Percentiles rank a stretch among this genome's conserved stretches.
Conservation (phyloP, 2,888 invertebrate species). For the Blomia tropicalis region DNA sequence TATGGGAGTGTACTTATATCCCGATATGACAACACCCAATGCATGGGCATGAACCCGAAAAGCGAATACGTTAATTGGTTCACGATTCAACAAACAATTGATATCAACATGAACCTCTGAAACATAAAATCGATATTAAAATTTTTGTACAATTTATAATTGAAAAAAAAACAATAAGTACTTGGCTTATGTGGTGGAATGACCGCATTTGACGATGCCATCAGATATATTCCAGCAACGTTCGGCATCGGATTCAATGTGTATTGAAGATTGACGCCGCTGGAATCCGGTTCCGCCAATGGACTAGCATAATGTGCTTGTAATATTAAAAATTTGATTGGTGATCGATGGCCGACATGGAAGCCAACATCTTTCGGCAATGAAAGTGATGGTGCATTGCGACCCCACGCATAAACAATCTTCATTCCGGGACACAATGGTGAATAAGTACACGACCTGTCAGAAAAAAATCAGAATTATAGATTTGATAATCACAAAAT, state of each 20-base stretch:
- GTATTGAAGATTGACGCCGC: slow-evolving; percentile 27
- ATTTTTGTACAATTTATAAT: neutral
- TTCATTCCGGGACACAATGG: slow-evolving; percentile 35
- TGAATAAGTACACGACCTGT: slow-evolving; percentile 41
- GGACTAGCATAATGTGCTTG: slow-evolving; percentile 42
- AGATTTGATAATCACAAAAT: slow-evolving; percentile 32
- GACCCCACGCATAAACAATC: slow-evolving; percentile 47
- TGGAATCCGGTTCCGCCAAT: slow-evolving; percentile 31
- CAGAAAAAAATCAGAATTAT: slow-evolving; percentile 9
- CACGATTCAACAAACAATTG: slow-evolving; percentile 38
- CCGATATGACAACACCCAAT: slow-evolving; percentile 39
- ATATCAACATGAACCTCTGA: slow-evolving; percentile 37
- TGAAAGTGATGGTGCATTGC: slow-evolving; percentile 43
- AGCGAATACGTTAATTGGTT: slow-evolving; percentile 41
- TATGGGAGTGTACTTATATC: slow-evolving; percentile 33
- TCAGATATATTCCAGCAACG: slow-evolving; percentile 37
- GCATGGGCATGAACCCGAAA: slow-evolving; percentile 44
- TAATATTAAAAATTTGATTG: slow-evolving; percentile 41
- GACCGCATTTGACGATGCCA: slow-evolving; percentile 32
- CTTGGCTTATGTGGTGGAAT: slow-evolving; percentile 36
- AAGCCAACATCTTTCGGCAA: slow-evolving; percentile 43
- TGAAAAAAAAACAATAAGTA: slow-evolving; percentile 23
- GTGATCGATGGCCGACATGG: slow-evolving; percentile 39
- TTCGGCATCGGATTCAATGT: slow-evolving; percentile 29
- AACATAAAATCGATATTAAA: slow-evolving; percentile 19